Evolutionary conservation across 2,888 invertebrate species (phyloP), one percentile per base, ranked within the genome.

Genomic region (Bombyx huttoni): DNA sequence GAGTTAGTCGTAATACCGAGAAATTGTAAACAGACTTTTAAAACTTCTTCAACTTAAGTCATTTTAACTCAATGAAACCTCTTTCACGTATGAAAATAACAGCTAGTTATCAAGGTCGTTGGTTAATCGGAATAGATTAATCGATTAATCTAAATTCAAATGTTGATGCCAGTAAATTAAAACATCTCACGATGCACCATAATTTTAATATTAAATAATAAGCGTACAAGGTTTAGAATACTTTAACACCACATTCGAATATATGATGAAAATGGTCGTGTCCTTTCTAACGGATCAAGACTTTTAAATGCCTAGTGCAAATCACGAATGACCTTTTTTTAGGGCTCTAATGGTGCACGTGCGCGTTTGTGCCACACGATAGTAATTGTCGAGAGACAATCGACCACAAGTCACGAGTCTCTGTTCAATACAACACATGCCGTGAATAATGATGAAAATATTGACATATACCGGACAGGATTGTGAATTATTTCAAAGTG

Each of bases 291-390:
- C 47, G 14, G 13, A 13, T 8, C 47, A 34, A 34, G 45, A 33
- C 49, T 48, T 14, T 50, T 50, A 34, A 50, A 53, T 50, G 48
- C 40, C 2, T 40, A 63, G 61, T 61, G 59, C 63, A 64, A 66
- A 62, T 68, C 82, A 83, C 82, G 81, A 78, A 75, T 73, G 70
- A 73, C 75, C 78, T 76, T 80, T 75, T 70, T 79, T 79, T 75
- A 64, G 58, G 68, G 65, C 61, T 68, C 70, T 75, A 73, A 73
- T 70, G 63, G 65, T 68, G 67, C 80, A 83, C 84, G 84, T 81
- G 82, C 73, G 67, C 68, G 63, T 66, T 63, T 60, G 63, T 70
- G 66, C 66, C 75, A 79, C 82, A 82, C 81, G 81, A 83, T 75
- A 67, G 60, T 74, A 76, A 80, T 77, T 77, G 78, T 71, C 65